A percentile compares a stretch with the other conserved stretches of the same genome.
Conservation (phyloP, 2,797 vertebrate species). For the Alcedo quadribrachys region DNA sequence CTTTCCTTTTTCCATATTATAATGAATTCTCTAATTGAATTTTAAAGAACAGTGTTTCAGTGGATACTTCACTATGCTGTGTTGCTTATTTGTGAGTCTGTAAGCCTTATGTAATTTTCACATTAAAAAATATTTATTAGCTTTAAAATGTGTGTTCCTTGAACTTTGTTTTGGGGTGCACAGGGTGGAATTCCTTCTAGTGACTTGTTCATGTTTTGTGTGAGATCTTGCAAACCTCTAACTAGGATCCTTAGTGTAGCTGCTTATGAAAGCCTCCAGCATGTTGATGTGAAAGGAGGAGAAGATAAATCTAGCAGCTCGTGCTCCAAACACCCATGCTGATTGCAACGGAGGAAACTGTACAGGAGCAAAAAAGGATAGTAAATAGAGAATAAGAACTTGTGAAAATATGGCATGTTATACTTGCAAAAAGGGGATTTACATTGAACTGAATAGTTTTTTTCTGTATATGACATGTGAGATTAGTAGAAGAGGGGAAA, state of each 20-base stretch:
- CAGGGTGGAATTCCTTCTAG: background rate
- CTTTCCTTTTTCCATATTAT: background rate
- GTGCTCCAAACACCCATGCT: constrained; percentile 40
- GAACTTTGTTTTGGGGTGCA: background rate
- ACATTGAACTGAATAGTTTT: background rate
- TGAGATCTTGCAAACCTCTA: background rate
- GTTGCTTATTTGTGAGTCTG: background rate
- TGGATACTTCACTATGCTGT: background rate
- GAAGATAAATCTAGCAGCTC: constrained; percentile 42
- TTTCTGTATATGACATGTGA: background rate
- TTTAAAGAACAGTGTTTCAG: background rate
- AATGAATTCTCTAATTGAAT: background rate
- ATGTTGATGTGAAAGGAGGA: constrained; percentile 50
- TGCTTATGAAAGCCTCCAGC: constrained; percentile 21
- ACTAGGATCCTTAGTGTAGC: background rate
- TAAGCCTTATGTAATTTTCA: background rate
- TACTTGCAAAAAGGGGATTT: background rate
- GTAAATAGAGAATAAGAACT: constrained; percentile 59
- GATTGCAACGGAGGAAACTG: constrained; percentile 48
- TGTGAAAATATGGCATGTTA: background rate
- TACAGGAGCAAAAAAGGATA: constrained; percentile 44
- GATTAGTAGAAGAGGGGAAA: background rate
- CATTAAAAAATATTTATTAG: background rate
- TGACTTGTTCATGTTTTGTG: background rate
- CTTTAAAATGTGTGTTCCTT: background rate